These are phyloP conservation scores for Dallia pectoralis DNA, from an alignment of 2,797 vertebrate species.

Conservation along the genomic window DNA sequence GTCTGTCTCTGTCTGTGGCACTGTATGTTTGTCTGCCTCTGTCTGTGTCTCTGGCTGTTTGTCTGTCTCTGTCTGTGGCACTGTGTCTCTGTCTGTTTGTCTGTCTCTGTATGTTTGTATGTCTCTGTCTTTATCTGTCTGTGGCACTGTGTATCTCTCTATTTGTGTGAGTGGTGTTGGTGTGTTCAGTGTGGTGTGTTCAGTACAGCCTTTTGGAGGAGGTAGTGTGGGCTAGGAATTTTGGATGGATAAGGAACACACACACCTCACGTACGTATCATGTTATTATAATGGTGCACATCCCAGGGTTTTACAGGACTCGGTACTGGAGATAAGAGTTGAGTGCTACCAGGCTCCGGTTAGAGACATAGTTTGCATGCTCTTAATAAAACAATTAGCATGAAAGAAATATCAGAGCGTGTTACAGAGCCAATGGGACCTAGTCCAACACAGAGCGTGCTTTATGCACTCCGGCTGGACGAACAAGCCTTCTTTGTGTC, in stretches of 20 bases:
- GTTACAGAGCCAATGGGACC: background rate
- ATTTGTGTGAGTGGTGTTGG: too few species aligned
- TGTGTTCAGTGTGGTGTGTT: too few species aligned
- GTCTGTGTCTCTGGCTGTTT: too few species aligned
- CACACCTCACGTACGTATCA: background rate
- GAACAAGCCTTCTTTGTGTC: conserved; percentile 9
- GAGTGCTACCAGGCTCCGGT: background rate
- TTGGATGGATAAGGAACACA: background rate
- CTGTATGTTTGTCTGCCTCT: too few species aligned
- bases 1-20: too few species aligned
- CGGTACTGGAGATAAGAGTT: background rate
- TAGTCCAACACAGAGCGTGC: background rate
- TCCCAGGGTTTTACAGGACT: background rate
- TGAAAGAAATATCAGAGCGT: background rate
- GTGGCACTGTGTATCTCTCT: too few species aligned
- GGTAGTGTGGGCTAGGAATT: background rate
- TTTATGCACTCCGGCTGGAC: background rate
- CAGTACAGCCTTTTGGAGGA: too few species aligned
- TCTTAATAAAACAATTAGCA: background rate
- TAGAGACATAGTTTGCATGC: background rate
- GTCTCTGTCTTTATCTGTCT: too few species aligned
- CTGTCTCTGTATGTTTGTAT: too few species aligned
- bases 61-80: too few species aligned
- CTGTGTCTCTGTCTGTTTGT: too few species aligned
- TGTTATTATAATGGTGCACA: background rate